A percentile compares a stretch with the other conserved stretches of the same genome.
These are phyloP conservation scores for Caenorhabditis afra DNA, from an alignment of 2,888 invertebrate genomes.

Conservation along the genomic window DNA sequence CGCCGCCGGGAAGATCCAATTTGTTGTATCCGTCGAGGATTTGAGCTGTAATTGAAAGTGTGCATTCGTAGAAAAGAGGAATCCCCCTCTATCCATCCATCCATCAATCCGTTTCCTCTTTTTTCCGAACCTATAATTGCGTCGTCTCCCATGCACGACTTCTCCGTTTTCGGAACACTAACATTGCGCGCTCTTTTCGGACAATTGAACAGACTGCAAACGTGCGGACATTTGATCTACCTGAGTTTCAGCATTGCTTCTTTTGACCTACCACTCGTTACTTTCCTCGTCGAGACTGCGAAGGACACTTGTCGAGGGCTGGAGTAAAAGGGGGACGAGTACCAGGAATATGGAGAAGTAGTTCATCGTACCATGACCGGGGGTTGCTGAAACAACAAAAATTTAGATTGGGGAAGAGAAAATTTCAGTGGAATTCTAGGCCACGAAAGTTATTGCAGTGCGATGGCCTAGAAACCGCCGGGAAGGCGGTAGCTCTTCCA, in stretches of 20 bases:
- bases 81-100: too few species aligned
- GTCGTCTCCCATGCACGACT: conserved; percentile 60
- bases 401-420: too few species aligned
- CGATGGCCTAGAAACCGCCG: not conserved
- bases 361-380: conserved; percentile 17
- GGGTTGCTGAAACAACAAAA: conserved; percentile 3
- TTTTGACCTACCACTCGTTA: conserved; percentile 34
- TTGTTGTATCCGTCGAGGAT: conserved; percentile 77
- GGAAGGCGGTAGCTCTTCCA: too few species aligned
- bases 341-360: not conserved
- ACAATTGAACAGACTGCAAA: conserved; percentile 59
- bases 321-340: not conserved
- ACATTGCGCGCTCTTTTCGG: conserved; percentile 53
- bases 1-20: conserved; percentile 76
- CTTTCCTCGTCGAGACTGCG: conserved; percentile 43
- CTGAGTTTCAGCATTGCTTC: too few species aligned
- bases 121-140: conserved; percentile 51
- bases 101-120: too few species aligned
- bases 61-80: not conserved
- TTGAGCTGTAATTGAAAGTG: conserved; percentile 50
- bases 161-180: conserved; percentile 36
- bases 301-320: conserved; percentile 15
- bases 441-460: not conserved
- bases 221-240: too few species aligned
- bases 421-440: too few species aligned